Base-by-base conservation (phyloP, 2,113 vertebrate genomes). In the Carassius gibelio region DNA sequence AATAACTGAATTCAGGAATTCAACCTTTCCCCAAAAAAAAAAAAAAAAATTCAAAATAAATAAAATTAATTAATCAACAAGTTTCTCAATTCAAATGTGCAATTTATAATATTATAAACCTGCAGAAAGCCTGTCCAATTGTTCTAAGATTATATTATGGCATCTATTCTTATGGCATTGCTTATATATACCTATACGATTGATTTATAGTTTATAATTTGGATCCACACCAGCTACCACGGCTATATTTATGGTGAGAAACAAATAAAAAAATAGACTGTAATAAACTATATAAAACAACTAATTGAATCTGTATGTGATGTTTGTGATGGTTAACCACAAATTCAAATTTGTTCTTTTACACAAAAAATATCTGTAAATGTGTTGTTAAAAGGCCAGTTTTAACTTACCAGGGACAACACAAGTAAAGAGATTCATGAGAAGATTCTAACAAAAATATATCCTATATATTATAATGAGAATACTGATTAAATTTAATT, bases 1-100 rank as follows among this genome's bases (percentile, higher is more conserved):
- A 23, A 99, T 99, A 85, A 99, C 97, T 0, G 98, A 97, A 84
- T 99, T 99, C 79, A 99, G 94, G 95, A 99, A 99, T 79, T 98
- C 96, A 84, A 99, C 96, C 98, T 99, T 45, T 19, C 21, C 2
- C 21, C 2, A 62, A 87, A 50, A 77, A 13, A 83, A 66, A 1
- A 1, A 13, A 83, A 66, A 0, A 4, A 14, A 26, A 26, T 26
- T 3, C 2, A 36, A 36, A 26, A 3, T 5, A 38, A 38, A 5
- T 38, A 38, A 5, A 5, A 38, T 3, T 38, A 38, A 14, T 19
- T 30, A n/a, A 38, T 75, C 13, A 36, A 3, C 10, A 21, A 42
- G 21, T 59, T 1, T 17, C 15, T 19, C 52, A 42, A 61, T 23
- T 19, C 52, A 42, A 61, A 4, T 72, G 38, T 30, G 38, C 42